These are phyloP conservation scores for Sepioteuthis lessoniana DNA, from an alignment of 2,888 invertebrate genomes.

Conservation along the genomic window DNA sequence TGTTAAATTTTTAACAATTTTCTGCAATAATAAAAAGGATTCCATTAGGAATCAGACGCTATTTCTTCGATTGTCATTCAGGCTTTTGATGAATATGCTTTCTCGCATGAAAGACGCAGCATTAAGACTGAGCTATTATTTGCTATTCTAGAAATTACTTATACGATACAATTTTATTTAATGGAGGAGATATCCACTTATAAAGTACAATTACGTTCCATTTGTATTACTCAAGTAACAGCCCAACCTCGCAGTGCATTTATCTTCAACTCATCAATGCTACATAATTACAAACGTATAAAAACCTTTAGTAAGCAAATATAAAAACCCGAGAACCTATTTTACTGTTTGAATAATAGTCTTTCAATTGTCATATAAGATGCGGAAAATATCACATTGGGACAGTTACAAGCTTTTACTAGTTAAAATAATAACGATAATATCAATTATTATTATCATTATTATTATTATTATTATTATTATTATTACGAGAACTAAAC, in stretches of 20 bases:
- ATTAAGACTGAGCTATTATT: neutral
- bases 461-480: too few relatives aligned
- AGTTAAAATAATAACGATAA: too few relatives aligned
- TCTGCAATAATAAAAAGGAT: neutral
- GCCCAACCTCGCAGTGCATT: neutral
- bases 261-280: neutral
- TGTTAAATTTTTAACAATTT: neutral
- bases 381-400: too few relatives aligned
- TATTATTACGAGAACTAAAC: too few relatives aligned
- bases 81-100: neutral
- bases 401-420: too few relatives aligned
- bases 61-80: neutral
- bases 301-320: too few relatives aligned
- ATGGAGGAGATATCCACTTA: neutral
- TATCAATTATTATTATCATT: too few relatives aligned
- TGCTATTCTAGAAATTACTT: neutral
- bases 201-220: neutral
- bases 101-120: neutral
- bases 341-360: too few relatives aligned
- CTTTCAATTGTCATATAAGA: too few relatives aligned
- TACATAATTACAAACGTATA: neutral
- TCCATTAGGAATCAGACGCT: neutral
- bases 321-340: too few relatives aligned
- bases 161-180: neutral
- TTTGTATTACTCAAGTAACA: neutral